Evolutionary conservation across 2,797 vertebrate genomes (phyloP).

Genomic region (Rhincodon typus): DNA sequence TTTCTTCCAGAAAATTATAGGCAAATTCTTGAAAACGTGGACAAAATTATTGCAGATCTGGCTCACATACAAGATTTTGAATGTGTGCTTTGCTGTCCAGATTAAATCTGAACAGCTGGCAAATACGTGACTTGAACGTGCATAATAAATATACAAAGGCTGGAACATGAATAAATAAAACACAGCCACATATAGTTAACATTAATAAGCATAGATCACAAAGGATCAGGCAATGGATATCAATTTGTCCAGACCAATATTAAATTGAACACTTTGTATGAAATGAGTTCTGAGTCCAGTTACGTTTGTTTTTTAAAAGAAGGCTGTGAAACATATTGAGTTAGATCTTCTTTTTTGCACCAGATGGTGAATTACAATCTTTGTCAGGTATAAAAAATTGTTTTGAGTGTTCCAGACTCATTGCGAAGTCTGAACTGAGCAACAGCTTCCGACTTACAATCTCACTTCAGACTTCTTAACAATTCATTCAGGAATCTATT

Average conservation of each 20-base stretch:
- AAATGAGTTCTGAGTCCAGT: not conserved
- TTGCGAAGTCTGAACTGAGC: not conserved
- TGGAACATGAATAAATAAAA: slow-evolving; percentile 6
- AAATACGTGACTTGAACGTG: slow-evolving; percentile 24
- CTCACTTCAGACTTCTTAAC: not conserved
- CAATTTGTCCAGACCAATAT: not conserved
- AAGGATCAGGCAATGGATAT: not conserved
- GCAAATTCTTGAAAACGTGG: not conserved
- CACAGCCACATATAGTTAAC: not conserved
- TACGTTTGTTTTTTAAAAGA: not conserved
- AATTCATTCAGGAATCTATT: not conserved
- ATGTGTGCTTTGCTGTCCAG: not conserved
- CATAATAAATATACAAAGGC: not conserved
- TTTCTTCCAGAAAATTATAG: slow-evolving; percentile 2
- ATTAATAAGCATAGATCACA: not conserved
- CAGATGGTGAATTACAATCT: not conserved
- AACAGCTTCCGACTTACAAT: not conserved
- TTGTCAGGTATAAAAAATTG: not conserved
- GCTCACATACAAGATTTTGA: not conserved
- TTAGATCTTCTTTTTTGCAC: not conserved
- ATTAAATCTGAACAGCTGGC: slow-evolving; percentile 11
- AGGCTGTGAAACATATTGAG: not conserved
- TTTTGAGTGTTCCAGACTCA: not conserved
- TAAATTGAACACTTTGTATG: not conserved
- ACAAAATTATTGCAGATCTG: slow-evolving; percentile 20